phyloP scores from a whole-genome alignment of 2,797 vertebrate species.

The Astyanax mexicanus region DNA sequence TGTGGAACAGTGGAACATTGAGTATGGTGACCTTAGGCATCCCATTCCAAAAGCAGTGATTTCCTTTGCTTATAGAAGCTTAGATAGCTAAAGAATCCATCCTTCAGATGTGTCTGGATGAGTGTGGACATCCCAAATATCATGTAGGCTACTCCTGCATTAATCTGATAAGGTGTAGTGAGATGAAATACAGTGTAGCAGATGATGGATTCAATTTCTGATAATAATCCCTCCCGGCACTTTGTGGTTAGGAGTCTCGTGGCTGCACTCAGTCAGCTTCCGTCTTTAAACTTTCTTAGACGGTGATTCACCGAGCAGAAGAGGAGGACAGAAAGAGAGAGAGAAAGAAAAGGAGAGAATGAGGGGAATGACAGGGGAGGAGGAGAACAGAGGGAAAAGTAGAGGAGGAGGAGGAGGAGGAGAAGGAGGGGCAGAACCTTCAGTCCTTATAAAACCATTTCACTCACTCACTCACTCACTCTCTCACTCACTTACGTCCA shows the following conservation, averaged over 20 bases:
- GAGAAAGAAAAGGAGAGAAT: slow-evolving; percentile 28
- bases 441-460: slow-evolving; percentile 73
- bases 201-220: slow-evolving; percentile 64
- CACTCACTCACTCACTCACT: slow-evolving; percentile 69
- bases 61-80: not conserved
- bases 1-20: not conserved
- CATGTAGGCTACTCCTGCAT: not conserved
- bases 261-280: slow-evolving; percentile 69
- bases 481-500: slow-evolving; percentile 64
- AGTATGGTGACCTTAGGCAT: not conserved
- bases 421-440: slow-evolving; percentile 53
- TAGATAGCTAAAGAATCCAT: too few species aligned
- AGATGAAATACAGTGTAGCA: slow-evolving; percentile 22
- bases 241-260: slow-evolving; percentile 70
- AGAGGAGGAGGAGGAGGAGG: slow-evolving; percentile 50
- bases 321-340: slow-evolving; percentile 71
- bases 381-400: slow-evolving; percentile 39
- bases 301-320: slow-evolving; percentile 75
- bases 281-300: slow-evolving; percentile 54
- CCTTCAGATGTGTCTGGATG: too few species aligned
- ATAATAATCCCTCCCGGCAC: slow-evolving; percentile 50
- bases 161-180: not conserved
- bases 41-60: not conserved
- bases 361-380: slow-evolving; percentile 59
- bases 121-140: not conserved